Evolutionary conservation across 2,888 invertebrate genomes (phyloP).

Genomic region (Chromoteleia sp.): DNA sequence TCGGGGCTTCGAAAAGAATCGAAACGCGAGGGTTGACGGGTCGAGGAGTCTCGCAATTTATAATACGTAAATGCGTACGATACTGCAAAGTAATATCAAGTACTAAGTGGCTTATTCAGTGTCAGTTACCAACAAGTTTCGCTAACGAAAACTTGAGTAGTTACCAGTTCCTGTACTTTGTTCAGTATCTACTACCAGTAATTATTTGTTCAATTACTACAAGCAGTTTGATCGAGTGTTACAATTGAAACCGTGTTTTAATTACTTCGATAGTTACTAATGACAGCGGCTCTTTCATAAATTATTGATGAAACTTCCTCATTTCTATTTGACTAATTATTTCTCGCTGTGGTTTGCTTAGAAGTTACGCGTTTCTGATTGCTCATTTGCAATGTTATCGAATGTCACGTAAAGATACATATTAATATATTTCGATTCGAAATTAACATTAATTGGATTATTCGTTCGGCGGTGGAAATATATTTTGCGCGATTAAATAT

Average conservation of each 20-base stretch:
- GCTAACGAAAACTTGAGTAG: constrained; percentile 63
- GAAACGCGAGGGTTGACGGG: not conserved
- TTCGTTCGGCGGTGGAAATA: not conserved
- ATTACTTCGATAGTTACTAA: constrained; percentile 67
- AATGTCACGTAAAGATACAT: constrained; percentile 36
- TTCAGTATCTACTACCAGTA: constrained; percentile 60
- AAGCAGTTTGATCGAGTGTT: constrained; percentile 70
- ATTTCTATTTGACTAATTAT: constrained; percentile 68
- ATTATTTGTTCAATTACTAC: constrained; percentile 70
- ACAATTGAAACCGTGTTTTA: constrained; percentile 68
- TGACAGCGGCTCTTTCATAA: constrained; percentile 66
- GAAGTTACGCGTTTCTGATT: constrained; percentile 61
- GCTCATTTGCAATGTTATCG: constrained; percentile 60
- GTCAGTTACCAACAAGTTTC: constrained; percentile 64
- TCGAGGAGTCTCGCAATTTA: constrained; percentile 35
- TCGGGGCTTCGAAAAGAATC: no score
- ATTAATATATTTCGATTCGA: constrained; percentile 29
- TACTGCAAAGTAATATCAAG: constrained; percentile 61
- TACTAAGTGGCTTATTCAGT: constrained; percentile 68
- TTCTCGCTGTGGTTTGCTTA: constrained; percentile 45
- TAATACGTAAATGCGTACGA: constrained; percentile 46
- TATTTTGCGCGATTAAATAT: no score
- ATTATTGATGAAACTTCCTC: constrained; percentile 69
- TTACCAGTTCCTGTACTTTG: constrained; percentile 64
- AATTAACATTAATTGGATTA: constrained; percentile 7